Evolutionary conservation across 1,140 invertebrate species (phyloP), one percentile per base, ranked within the genome.

Genomic region (Globodera ellingtonae): DNA sequence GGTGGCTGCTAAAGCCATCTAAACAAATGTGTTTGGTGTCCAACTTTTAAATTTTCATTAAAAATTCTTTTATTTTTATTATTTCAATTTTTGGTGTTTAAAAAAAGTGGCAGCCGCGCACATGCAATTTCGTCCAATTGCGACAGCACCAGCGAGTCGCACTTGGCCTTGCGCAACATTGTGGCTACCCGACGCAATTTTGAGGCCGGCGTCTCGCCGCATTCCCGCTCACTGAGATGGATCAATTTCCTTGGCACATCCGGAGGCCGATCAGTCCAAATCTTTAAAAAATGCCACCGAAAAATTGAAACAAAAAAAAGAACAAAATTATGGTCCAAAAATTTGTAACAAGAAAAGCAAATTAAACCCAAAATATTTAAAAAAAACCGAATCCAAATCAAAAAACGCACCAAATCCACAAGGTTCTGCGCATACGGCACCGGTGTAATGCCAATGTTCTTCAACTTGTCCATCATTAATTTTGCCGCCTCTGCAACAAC

Each of bases 121-220:
- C 85, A 86, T n/a, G 84, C 84, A 82, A 86, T 83, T 44, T 86
- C 86, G 73, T 86, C 85, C 44, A 86, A 66, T 35, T 48, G 46
- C 65, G 52, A 77, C 6, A 86, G 46, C 10, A 88, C 69, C 44
- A 89, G 70, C 7, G 80, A 81, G 65, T 83, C 80, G 70, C 85
- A 87, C 59, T 85, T 86, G 70, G 75, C 72, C 44, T 74, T 78
- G 10, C 24, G 10, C 24, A 88, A 35, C 59, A 83, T 65, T 47
- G 78, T 78, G n/a, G 88, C 74, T 3, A 88, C 44, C 21, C 75
- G 50, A 13, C 80, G 72, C 6, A 89, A 47, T 65, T 88, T 88
- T 4, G 73, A 15, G 3, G 47, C 35, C 13, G 76, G 79, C 15
- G 56, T 48, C 75, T 83, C 75, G 13, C 87, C 87, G 71, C 72